phyloP scores from a whole-genome alignment of 2,888 invertebrate genomes.

The Cordilura impudica region DNA sequence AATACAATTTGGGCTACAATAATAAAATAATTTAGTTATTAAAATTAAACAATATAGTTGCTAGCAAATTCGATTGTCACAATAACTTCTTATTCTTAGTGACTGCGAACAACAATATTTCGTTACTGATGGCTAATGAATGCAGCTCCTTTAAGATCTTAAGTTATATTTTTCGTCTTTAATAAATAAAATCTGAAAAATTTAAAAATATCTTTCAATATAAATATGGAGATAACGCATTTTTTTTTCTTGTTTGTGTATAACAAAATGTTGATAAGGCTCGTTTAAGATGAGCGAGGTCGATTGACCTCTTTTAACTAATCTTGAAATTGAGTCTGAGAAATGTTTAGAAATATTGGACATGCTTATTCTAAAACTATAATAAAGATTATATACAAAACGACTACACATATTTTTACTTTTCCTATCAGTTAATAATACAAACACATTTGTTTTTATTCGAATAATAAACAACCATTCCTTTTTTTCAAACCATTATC shows the following conservation, averaged over 20 bases:
- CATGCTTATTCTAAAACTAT: neutral
- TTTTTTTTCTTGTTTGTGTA: neutral
- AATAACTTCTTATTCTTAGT: no score
- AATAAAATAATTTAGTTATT: no score
- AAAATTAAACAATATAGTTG: no score
- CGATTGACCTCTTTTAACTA: slow-evolving; percentile 69
- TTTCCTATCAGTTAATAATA: neutral
- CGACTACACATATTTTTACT: neutral
- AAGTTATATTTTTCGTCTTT: no score
- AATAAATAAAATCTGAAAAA: neutral
- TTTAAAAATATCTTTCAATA: neutral
- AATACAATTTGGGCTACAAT: no score
- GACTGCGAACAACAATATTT: no score
- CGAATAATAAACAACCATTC: slow-evolving; percentile 13
- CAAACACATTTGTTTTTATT: no score
- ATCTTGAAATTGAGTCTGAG: neutral
- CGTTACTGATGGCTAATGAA: no score
- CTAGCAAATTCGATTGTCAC: no score
- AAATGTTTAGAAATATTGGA: neutral
- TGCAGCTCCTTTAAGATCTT: no score
- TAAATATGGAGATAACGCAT: neutral
- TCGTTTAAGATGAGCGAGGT: slow-evolving; percentile 65
- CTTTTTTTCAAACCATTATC: slow-evolving; percentile 1
- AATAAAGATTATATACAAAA: neutral
- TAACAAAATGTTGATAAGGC: slow-evolving; percentile 23